Base-by-base conservation (phyloP, 1,140 invertebrate species). In the Copidosoma floridanum region DNA sequence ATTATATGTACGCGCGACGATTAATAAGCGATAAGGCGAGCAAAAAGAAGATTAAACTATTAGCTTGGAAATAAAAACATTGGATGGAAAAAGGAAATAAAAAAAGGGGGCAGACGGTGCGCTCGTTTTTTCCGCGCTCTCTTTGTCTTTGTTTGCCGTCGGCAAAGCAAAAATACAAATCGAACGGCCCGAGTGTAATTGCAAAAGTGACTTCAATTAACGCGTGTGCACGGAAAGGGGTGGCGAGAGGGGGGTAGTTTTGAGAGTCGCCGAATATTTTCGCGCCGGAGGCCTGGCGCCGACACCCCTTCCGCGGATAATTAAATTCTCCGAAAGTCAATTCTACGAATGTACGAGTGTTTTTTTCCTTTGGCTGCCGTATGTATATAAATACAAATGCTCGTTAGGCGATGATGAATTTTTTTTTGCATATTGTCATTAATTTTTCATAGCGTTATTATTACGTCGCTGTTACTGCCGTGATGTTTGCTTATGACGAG, bases 281-380 rank as follows among this genome's bases (percentile, higher is more conserved):
- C n/a, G n/a, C n/a, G n/a, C n/a, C n/a, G n/a, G n/a, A n/a, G n/a
- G n/a, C n/a, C n/a, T n/a, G n/a, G n/a, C n/a, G n/a, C n/a, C n/a
- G n/a, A n/a, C n/a, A n/a, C n/a, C n/a, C n/a, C n/a, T n/a, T n/a
- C n/a, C n/a, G n/a, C n/a, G 18, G 7, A 11, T 61, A 61, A 61
- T 61, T 61, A 55, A 61, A 61, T 55, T 43, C 37, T 53, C 53
- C 51, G 43, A 61, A 55, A 61, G 52, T 61, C 59, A 61, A 61
- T 61, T n/a, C n/a, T n/a, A n/a, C n/a, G n/a, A n/a, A n/a, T n/a
- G n/a, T n/a, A n/a, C n/a, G n/a, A n/a, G 43, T 61, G 53, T 61
- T 61, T 61, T 50, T 61, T 40, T 23, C 20, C 18, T 4, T 16
- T 16, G 47, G 8, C n/a, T n/a, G n/a, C n/a, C n/a, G n/a, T n/a